These are phyloP conservation scores for Lethenteron camtschaticum DNA, from an alignment of 2,113 vertebrate species.

Conservation along the genomic window DNA sequence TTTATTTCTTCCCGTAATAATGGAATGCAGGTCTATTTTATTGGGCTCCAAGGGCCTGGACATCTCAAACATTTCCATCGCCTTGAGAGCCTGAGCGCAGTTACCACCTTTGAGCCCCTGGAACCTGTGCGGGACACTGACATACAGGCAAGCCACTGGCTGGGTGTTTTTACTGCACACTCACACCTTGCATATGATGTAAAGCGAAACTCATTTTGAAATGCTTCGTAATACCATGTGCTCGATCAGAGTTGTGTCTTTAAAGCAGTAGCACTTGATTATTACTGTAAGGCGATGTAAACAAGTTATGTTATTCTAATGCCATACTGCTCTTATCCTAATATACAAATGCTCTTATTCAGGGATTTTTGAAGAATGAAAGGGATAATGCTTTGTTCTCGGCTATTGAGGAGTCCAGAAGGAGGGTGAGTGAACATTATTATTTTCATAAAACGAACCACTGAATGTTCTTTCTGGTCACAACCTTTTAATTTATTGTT, in stretches of 20 bases:
- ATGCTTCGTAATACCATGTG: too few relatives aligned
- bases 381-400: slow-evolving; percentile 85
- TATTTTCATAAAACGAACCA: too few relatives aligned
- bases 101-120: slow-evolving; percentile 82
- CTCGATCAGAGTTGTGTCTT: too few relatives aligned
- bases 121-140: slow-evolving; percentile 95
- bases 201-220: too few relatives aligned
- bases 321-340: too few relatives aligned
- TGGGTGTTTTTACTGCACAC: too few relatives aligned
- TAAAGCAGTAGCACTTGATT: too few relatives aligned
- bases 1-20: not conserved
- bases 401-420: slow-evolving; percentile 83
- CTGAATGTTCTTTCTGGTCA: too few relatives aligned
- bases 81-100: slow-evolving; percentile 73
- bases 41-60: slow-evolving; percentile 78
- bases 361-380: slow-evolving; percentile 96
- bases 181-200: too few relatives aligned
- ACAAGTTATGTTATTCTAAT: too few relatives aligned
- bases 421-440: slow-evolving; percentile 42
- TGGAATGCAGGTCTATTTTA: slow-evolving; percentile 48
- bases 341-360: not conserved
- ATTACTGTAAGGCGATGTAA: too few relatives aligned
- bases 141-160: slow-evolving; percentile 48
- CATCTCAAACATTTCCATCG: slow-evolving; percentile 90
- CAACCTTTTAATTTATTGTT: too few relatives aligned